Conservation (phyloP, 2,888 invertebrate species). For the Cecidostiba fungosa region DNA sequence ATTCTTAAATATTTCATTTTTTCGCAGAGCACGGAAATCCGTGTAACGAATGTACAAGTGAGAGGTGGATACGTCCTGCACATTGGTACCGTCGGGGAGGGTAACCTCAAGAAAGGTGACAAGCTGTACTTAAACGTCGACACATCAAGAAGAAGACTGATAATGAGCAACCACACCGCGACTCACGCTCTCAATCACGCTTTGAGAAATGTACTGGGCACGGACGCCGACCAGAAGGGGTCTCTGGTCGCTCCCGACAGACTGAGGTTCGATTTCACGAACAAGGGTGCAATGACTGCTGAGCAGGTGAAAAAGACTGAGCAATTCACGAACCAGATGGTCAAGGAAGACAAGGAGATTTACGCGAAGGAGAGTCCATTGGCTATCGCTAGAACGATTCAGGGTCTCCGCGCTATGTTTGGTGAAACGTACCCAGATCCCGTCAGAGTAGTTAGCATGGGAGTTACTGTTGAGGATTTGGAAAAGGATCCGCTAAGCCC, state of each 20-base stretch:
- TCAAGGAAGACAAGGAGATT: slow-evolving; percentile 88
- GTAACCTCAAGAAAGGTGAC: slow-evolving; percentile 91
- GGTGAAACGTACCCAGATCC: slow-evolving; percentile 99
- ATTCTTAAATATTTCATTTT: neutral
- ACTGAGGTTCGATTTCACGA: slow-evolving; percentile 98
- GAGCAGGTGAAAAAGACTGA: slow-evolving; percentile 95
- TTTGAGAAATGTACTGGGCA: slow-evolving; percentile 92
- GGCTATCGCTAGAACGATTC: slow-evolving; percentile 93
- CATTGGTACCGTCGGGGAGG: slow-evolving; percentile 92
- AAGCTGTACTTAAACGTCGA: slow-evolving; percentile 91
- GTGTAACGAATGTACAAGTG: slow-evolving; percentile 95
- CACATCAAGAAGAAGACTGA: slow-evolving; percentile 89
- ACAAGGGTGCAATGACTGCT: slow-evolving; percentile 90
- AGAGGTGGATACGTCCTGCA: slow-evolving; percentile 98
- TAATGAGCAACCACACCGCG: slow-evolving; percentile 99
- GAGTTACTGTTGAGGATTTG: slow-evolving; percentile 94
- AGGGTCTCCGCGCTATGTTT: slow-evolving; percentile 97
- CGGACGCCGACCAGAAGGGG: slow-evolving; percentile 96
- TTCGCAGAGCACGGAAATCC: slow-evolving; percentile 88
- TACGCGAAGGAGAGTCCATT: slow-evolving; percentile 94
- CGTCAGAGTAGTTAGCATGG: slow-evolving; percentile 95
- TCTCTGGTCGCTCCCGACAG: slow-evolving; percentile 98
- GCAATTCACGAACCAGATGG: slow-evolving; percentile 88
- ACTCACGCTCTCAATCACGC: slow-evolving; percentile 98
- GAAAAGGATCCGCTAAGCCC: slow-evolving; percentile 92